These are phyloP conservation scores for Lepus americanus DNA, from an alignment of 2,113 vertebrate genomes.

Conservation along the genomic window DNA sequence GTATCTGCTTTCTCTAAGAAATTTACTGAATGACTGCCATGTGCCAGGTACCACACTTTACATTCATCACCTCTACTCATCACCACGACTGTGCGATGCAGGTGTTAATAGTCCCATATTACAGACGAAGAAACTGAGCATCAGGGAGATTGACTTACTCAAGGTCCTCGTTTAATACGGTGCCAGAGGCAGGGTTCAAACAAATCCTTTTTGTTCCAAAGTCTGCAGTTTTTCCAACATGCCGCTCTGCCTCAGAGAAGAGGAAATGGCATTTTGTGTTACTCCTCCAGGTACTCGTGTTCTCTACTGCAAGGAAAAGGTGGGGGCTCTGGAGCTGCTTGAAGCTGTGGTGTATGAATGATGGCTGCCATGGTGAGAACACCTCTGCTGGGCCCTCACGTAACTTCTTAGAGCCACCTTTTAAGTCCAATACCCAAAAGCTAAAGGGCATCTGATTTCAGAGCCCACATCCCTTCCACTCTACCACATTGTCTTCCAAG, in stretches of 20 bases:
- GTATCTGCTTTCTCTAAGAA: not conserved
- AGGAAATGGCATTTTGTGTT: not conserved
- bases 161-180: not conserved
- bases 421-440: not conserved
- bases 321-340: not conserved
- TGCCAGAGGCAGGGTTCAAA: conserved; percentile 1
- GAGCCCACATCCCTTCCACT: not conserved
- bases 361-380: too few relatives aligned
- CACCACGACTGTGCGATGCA: not conserved
- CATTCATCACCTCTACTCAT: conserved; percentile 1
- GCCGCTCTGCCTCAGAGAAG: not conserved
- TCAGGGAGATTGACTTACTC: not conserved
- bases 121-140: conserved; percentile 66
- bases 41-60: conserved; percentile 7
- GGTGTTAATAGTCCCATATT: conserved; percentile 42
- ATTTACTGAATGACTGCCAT: conserved; percentile 8
- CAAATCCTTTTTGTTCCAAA: not conserved
- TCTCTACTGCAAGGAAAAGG: not conserved
- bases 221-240: not conserved
- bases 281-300: not conserved
- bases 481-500: not conserved
- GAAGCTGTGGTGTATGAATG: not conserved
- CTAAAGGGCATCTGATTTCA: not conserved
- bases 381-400: not conserved
- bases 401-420: not conserved